A percentile compares a stretch with the other conserved stretches of the same genome.
phyloP scores from a whole-genome alignment of 2,113 vertebrate genomes.

The Xenopus laevis region DNA sequence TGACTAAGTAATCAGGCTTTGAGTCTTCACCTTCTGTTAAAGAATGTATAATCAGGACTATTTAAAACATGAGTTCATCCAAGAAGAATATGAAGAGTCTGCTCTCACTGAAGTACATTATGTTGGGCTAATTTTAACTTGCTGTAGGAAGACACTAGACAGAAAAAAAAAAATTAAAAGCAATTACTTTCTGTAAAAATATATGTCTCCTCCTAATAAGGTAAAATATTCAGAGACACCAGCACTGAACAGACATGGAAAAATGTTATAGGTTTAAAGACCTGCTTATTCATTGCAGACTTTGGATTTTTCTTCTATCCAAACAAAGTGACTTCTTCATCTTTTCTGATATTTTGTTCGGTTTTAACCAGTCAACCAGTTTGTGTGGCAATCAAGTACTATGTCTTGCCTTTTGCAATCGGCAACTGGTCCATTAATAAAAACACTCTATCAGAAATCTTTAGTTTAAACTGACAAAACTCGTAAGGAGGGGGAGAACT shows the following conservation, averaged over 20 bases:
- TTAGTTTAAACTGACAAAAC: too few relatives aligned
- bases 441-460: too few relatives aligned
- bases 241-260: constrained; percentile 60
- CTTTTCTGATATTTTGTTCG: neutral
- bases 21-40: too few relatives aligned
- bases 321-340: constrained; percentile 11
- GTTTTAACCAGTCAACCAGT: too few relatives aligned
- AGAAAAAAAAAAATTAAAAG: constrained; percentile 49
- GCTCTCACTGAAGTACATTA: neutral
- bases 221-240: constrained; percentile 81
- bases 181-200: constrained; percentile 78
- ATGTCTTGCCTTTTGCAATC: too few relatives aligned
- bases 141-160: constrained; percentile 69
- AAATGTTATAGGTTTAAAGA: constrained; percentile 3
- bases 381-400: too few relatives aligned
- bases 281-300: constrained; percentile 31
- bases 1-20: too few relatives aligned
- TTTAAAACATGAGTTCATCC: too few relatives aligned
- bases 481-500: too few relatives aligned
- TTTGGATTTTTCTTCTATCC: constrained; percentile 29
- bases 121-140: constrained; percentile 56
- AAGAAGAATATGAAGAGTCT: too few relatives aligned
- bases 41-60: too few relatives aligned
- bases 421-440: too few relatives aligned
- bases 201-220: constrained; percentile 83